Evolutionary conservation across 2,113 vertebrate genomes (phyloP).

Genomic region (Piprites chloris): DNA sequence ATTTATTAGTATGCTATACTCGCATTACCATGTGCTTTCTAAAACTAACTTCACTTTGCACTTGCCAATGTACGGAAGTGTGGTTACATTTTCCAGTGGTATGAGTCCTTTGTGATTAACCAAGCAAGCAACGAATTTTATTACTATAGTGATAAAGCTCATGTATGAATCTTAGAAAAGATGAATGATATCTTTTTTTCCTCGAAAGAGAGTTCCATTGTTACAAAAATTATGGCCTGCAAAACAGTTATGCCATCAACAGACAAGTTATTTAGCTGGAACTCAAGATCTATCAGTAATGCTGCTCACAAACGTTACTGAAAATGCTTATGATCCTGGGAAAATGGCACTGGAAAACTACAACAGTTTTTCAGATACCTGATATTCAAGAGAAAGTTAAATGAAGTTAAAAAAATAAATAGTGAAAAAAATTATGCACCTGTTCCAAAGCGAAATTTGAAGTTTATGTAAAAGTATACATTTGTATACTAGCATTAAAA

Average conservation of each 20-base stretch:
- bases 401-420: not conserved
- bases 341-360: not conserved
- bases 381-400: not conserved
- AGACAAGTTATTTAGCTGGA: not conserved
- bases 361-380: not conserved
- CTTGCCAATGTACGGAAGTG: rapidly evolving
- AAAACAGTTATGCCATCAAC: not conserved
- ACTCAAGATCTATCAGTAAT: not conserved
- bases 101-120: not conserved
- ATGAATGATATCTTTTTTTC: not conserved
- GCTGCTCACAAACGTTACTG: not conserved
- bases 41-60: not conserved
- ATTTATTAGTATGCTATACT: not conserved
- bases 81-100: not conserved
- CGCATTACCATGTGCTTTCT: not conserved
- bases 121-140: not conserved
- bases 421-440: not conserved
- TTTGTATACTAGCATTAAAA: not conserved
- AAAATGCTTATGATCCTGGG: not conserved
- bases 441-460: not conserved
- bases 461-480: not conserved
- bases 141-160: not conserved
- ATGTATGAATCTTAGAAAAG: not conserved
- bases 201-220: not conserved
- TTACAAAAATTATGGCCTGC: not conserved